A percentile compares a stretch with the other conserved stretches of the same genome.
Evolutionary conservation across 2,797 vertebrate species (phyloP).

Genomic region (Sphenopsis melanotis): DNA sequence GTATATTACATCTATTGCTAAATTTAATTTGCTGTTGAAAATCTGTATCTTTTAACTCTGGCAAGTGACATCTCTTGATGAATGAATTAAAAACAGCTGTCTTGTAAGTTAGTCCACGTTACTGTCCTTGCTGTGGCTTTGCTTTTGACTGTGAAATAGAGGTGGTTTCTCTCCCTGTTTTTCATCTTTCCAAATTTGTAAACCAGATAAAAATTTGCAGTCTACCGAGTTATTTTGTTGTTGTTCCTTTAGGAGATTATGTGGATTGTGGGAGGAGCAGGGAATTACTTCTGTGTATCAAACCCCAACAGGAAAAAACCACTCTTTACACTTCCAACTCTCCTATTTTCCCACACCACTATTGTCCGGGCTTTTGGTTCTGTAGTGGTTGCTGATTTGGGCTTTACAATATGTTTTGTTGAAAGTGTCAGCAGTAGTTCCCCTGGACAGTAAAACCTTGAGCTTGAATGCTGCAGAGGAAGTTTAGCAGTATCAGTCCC

Average conservation of each 20-base stretch:
- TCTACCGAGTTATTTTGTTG: neutral
- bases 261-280: neutral
- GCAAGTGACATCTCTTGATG: neutral
- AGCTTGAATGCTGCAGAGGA: neutral
- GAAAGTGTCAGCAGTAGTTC: neutral
- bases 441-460: accelerated
- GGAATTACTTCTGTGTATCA: neutral
- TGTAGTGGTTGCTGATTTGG: neutral
- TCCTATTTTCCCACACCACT: neutral
- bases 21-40: neutral
- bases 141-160: neutral
- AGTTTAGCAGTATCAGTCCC: neutral
- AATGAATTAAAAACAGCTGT: neutral
- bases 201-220: neutral
- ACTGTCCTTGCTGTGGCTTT: neutral
- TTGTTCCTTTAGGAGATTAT: neutral
- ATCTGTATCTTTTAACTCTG: neutral
- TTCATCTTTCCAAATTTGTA: neutral
- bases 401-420: neutral
- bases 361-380: neutral
- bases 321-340: neutral
- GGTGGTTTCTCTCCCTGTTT: neutral
- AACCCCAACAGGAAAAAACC: neutral
- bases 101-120: neutral
- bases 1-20: neutral